Base-by-base conservation (phyloP, 2,113 vertebrate species). In the Pao palembangensis region DNA sequence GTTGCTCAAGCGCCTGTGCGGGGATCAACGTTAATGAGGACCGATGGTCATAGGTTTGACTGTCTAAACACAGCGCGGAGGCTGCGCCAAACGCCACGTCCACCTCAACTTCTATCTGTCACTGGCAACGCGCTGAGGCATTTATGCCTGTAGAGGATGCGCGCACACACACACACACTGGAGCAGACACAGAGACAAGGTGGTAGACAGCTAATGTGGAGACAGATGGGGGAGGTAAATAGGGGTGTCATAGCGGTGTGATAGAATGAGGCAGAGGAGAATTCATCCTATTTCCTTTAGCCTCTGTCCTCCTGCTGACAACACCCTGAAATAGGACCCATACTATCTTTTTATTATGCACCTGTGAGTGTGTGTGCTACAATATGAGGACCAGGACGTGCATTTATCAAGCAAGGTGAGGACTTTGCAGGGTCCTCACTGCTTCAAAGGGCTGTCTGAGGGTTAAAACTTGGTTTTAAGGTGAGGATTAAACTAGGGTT, bases 171-270 rank as follows among this genome's bases (percentile, higher is more conserved):
- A 63, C 34, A 54, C 51, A 51, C 43, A 51, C 60, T 58, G 53
- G 43, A 59, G 57, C 19, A 58, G 70, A 78, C 46, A 59, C 50
- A 67, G 58, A 55, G 4, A 18, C 66, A 69, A 67, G 61, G 71
- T 53, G 64, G 74, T 42, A 84, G 84, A 81, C 78, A 85, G 79
- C 76, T 81, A 64, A 62, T 31, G 78, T 61, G 71, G 79, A 88
- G 86, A 87, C 84, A 82, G 82, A 89, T 88, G 83, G 83, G 70
- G 75, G 72, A 85, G 83, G 86, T 88, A 89, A 87, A 87, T 88
- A 88, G 85, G 82, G 76, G 82, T 87, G 88, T 86, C 86, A 88
- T 74, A 80, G 80, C 66, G 43, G 70, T 69, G 79, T 89, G 88
- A 88, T 87, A 76, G 82, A 89, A 88, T 81, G 88, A 84, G 79